These are phyloP conservation scores for Bhutanitis thaidina DNA, from an alignment of 2,888 invertebrate species.

Conservation along the genomic window DNA sequence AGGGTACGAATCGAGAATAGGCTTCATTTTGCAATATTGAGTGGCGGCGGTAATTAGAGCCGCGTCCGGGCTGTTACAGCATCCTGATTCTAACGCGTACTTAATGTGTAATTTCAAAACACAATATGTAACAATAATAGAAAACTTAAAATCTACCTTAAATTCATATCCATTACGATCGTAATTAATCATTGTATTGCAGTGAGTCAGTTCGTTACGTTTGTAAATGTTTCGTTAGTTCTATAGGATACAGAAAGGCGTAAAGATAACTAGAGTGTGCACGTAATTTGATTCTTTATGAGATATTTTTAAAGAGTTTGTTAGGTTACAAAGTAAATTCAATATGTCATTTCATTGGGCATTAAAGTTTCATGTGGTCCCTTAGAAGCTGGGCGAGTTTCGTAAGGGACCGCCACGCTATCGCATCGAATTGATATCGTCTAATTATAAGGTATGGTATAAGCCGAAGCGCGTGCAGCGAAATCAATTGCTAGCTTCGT, in stretches of 20 bases:
- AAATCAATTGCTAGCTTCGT: slow-evolving; percentile 39
- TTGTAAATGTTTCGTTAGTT: slow-evolving; percentile 35
- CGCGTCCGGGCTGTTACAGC: slow-evolving; percentile 69
- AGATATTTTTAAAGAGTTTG: slow-evolving; percentile 13
- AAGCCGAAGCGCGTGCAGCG: slow-evolving; percentile 40
- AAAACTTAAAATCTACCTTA: slow-evolving; percentile 27
- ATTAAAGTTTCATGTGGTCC: slow-evolving; percentile 52
- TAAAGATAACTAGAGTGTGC: slow-evolving; percentile 37
- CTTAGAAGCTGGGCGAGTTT: slow-evolving; percentile 67
- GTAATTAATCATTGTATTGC: slow-evolving; percentile 26
- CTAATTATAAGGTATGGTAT: slow-evolving; percentile 73
- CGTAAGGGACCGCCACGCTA: slow-evolving; percentile 69
- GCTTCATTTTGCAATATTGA: slow-evolving; percentile 74
- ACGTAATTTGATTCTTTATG: slow-evolving; percentile 26
- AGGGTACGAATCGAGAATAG: slow-evolving; percentile 58
- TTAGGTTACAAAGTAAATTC: slow-evolving; percentile 15
- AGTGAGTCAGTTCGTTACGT: slow-evolving; percentile 34
- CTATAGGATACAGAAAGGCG: slow-evolving; percentile 27
- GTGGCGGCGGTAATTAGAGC: slow-evolving; percentile 72
- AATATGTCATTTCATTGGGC: slow-evolving; percentile 25
- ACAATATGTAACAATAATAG: slow-evolving; percentile 16
- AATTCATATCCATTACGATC: slow-evolving; percentile 15
- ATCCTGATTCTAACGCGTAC: slow-evolving; percentile 72
- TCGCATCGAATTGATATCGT: slow-evolving; percentile 74
- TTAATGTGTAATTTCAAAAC: slow-evolving; percentile 24